These are phyloP conservation scores for Arothron firmamentum DNA, from an alignment of 2,113 vertebrate species.

Conservation along the genomic window DNA sequence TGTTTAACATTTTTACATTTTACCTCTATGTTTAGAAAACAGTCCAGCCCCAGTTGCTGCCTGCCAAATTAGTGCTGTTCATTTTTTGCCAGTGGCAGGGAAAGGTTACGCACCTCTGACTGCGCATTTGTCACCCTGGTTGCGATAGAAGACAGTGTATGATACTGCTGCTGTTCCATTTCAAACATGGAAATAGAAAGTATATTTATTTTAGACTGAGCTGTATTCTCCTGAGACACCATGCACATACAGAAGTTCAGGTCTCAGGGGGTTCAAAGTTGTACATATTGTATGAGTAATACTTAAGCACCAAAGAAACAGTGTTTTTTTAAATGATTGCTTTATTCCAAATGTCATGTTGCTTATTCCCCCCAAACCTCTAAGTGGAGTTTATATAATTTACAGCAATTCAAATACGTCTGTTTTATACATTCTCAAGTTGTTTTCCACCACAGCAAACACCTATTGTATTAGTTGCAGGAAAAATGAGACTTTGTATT, in stretches of 20 bases:
- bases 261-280: constrained; percentile 13
- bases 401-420: constrained; percentile 14
- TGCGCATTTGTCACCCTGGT: constrained; percentile 3
- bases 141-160: constrained; percentile 1
- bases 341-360: constrained; percentile 25
- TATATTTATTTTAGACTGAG: constrained; percentile 11
- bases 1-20: background rate
- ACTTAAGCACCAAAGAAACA: constrained; percentile 22
- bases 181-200: background rate
- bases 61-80: constrained; percentile 16
- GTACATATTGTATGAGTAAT: constrained; percentile 44
- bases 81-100: constrained; percentile 1
- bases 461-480: too few species aligned
- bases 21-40: background rate
- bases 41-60: background rate
- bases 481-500: too few species aligned
- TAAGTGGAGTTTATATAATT: constrained; percentile 18
- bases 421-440: constrained; percentile 27
- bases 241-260: too few species aligned
- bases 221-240: constrained; percentile 8
- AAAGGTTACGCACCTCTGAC: constrained; percentile 2
- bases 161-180: constrained; percentile 6
- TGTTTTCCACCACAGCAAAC: too few species aligned
- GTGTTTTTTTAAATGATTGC: constrained; percentile 12
- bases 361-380: constrained; percentile 12